Conservation (phyloP, 35 echinoderm and acorn worm genomes). For the Antedon bifida region DNA sequence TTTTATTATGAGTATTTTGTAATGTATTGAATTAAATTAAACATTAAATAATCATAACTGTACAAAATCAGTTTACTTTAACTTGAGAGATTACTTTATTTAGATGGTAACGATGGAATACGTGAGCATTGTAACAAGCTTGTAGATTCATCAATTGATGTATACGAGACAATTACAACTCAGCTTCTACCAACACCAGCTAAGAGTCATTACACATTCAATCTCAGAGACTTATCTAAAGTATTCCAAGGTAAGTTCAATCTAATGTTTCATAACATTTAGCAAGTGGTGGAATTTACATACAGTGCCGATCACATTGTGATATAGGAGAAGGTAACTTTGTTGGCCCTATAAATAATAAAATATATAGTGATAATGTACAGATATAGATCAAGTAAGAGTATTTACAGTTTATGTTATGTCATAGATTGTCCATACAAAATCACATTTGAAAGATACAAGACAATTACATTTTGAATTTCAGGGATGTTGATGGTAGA, state of each 20-base stretch:
- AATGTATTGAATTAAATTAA: not conserved
- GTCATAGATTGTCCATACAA: too few relatives aligned
- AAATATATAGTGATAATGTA: too few relatives aligned
- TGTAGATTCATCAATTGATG: conserved; percentile 65
- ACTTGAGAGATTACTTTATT: too few relatives aligned
- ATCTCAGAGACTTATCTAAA: conserved; percentile 90
- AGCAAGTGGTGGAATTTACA: not conserved
- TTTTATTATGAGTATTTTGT: not conserved
- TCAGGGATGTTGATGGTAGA: conserved; percentile 84
- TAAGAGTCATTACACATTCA: conserved; percentile 99
- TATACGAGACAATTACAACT: conserved; percentile 88
- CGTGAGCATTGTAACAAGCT: conserved; percentile 37
- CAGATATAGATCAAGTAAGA: too few relatives aligned
- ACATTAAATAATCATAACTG: too few relatives aligned
- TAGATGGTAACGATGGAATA: not conserved
- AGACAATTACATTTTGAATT: not conserved
- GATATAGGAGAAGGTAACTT: too few relatives aligned
- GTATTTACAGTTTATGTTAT: too few relatives aligned
- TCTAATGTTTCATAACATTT: too few relatives aligned
- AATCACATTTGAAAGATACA: too few relatives aligned
- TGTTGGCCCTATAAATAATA: not conserved
- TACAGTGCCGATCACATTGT: too few relatives aligned
- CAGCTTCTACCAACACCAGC: conserved; percentile 96
- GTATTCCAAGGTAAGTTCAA: conserved; percentile 77
- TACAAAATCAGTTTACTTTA: not conserved